Evolutionary conservation across 23 tunicate species (phyloP).

Genomic region (Botrylloides violaceus): DNA sequence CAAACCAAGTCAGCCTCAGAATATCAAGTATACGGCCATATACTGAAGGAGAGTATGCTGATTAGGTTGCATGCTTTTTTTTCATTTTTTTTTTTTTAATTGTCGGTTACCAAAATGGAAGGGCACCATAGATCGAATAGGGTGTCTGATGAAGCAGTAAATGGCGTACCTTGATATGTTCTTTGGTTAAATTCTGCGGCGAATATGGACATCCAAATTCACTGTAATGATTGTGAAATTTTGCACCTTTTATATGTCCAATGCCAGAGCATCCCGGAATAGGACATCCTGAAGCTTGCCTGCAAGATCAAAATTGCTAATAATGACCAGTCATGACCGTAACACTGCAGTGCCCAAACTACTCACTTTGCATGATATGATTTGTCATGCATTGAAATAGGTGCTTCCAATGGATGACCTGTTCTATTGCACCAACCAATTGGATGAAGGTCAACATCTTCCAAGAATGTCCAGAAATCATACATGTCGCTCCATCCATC

Average conservation of each 20-base stretch:
- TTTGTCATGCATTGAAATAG: neutral
- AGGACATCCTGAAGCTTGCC: conserved; percentile 18
- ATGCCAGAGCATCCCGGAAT: conserved; percentile 18
- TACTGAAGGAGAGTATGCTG: no score
- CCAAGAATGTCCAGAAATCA: conserved; percentile 4
- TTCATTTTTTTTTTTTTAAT: no score
- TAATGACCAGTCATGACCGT: no score
- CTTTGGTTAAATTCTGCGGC: conserved; percentile 15
- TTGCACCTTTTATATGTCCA: conserved; percentile 26
- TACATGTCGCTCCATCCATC: conserved; percentile 31
- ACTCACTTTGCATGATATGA: conserved; percentile 1
- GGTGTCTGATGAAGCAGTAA: no score
- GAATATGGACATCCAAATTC: conserved; percentile 28
- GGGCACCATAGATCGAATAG: no score
- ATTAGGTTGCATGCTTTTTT: no score
- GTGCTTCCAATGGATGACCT: conserved; percentile 13
- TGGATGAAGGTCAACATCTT: conserved; percentile 10
- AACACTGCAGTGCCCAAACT: no score
- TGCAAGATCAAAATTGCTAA: no score
- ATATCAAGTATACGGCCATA: neutral
- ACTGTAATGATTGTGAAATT: conserved; percentile 13
- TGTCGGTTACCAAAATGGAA: no score
- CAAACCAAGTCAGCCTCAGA: no score
- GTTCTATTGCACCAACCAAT: conserved; percentile 11
- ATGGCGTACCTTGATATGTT: conserved; percentile 8